Evolutionary conservation across 2,113 vertebrate species (phyloP).

Genomic region (Mirounga angustirostris): DNA sequence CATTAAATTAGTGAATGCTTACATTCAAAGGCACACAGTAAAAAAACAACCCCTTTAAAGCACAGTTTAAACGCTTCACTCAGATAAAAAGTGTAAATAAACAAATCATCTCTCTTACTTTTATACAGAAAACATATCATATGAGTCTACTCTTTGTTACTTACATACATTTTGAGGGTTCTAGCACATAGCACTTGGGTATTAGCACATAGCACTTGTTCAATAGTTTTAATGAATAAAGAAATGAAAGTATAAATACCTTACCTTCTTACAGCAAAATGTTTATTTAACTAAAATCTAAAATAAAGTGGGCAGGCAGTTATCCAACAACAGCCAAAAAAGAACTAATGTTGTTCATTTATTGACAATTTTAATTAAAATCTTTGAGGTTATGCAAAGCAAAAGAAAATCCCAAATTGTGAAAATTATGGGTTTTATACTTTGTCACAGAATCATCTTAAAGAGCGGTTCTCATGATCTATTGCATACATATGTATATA

Average conservation of each 20-base stretch:
- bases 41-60: neutral
- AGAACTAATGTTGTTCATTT: neutral
- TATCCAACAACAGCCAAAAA: neutral
- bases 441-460: neutral
- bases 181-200: neutral
- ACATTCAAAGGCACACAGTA: neutral
- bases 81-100: neutral
- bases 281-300: neutral
- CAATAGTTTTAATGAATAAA: conserved; percentile 8
- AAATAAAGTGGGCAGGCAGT: neutral
- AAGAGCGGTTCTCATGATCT: neutral
- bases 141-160: neutral
- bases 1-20: neutral
- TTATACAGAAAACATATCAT: neutral
- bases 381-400: neutral
- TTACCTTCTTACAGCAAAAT: neutral
- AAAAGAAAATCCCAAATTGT: neutral
- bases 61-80: neutral
- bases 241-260: neutral
- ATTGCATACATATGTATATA: neutral
- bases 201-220: neutral
- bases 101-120: neutral
- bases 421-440: neutral
- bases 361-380: neutral
- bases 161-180: neutral